Conservation (phyloP, 2,888 invertebrate species). For the Hypomecis atomaria region DNA sequence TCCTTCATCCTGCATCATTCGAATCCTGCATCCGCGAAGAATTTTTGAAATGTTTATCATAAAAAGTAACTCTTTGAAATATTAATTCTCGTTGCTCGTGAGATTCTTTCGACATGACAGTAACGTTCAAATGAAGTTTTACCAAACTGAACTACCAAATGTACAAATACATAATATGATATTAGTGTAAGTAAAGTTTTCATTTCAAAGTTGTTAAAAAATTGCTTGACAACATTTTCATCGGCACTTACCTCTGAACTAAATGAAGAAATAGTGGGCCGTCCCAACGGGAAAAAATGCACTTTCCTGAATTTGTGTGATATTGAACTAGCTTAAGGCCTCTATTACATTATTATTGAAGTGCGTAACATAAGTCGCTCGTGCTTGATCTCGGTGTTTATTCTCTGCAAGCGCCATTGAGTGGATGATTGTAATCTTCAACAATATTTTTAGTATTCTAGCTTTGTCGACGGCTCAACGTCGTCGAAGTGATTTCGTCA, state of each 20-base stretch:
- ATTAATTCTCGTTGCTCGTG: background rate
- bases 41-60: background rate
- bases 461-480: no score
- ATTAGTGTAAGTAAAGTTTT: constrained; percentile 10
- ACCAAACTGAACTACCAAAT: constrained; percentile 17
- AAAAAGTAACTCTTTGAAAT: background rate
- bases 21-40: no score
- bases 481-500: background rate
- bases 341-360: background rate
- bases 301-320: background rate
- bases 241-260: background rate
- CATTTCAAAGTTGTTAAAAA: background rate
- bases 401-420: no score
- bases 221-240: background rate
- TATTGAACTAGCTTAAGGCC: background rate
- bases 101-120: background rate
- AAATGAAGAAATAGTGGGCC: background rate
- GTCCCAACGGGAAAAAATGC: background rate
- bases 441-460: no score
- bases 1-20: no score
- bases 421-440: no score
- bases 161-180: constrained; percentile 28
- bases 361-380: no score
- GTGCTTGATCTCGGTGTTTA: no score
- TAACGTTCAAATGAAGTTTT: constrained; percentile 12